A percentile compares a stretch with the other conserved stretches of the same genome.
phyloP scores from a whole-genome alignment of 1,140 invertebrate species.

The Cyclina sinensis region DNA sequence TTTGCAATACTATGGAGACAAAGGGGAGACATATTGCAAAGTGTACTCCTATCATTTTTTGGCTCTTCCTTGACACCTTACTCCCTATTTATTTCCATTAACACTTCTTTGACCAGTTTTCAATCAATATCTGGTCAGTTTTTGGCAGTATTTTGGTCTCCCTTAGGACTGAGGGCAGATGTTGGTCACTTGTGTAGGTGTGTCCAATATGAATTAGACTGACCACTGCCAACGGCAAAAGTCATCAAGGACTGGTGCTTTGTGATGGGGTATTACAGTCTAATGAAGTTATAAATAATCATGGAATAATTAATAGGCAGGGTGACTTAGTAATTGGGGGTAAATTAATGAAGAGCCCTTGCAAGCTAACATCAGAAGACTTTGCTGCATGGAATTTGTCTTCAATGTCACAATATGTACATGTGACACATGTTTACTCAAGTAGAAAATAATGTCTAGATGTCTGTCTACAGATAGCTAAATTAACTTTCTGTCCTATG shows the following conservation, averaged over 20 bases:
- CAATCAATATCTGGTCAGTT: conserved; percentile 23
- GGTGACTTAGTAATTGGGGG: conserved; percentile 3
- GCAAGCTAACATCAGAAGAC: neutral
- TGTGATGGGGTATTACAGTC: neutral
- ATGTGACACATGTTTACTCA: neutral
- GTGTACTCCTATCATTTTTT: neutral
- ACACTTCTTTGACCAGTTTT: neutral
- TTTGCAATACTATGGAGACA: too few species aligned
- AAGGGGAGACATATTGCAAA: neutral
- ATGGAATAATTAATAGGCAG: conserved; percentile 57
- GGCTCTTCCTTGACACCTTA: neutral
- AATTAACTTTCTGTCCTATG: too few species aligned
- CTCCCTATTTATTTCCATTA: conserved; percentile 1
- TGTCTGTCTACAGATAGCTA: too few species aligned
- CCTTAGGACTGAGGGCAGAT: conserved; percentile 31
- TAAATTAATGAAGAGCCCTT: neutral
- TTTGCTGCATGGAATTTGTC: neutral
- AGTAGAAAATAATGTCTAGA: neutral
- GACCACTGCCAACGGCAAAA: neutral
- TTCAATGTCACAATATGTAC: neutral
- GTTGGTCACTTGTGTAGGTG: conserved; percentile 3
- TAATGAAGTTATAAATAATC: conserved; percentile 66
- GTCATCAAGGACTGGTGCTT: neutral
- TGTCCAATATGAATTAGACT: conserved; percentile 18
- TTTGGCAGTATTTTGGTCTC: neutral